phyloP scores from a whole-genome alignment of 1,140 invertebrate species.

The Choristoneura fumiferana region DNA sequence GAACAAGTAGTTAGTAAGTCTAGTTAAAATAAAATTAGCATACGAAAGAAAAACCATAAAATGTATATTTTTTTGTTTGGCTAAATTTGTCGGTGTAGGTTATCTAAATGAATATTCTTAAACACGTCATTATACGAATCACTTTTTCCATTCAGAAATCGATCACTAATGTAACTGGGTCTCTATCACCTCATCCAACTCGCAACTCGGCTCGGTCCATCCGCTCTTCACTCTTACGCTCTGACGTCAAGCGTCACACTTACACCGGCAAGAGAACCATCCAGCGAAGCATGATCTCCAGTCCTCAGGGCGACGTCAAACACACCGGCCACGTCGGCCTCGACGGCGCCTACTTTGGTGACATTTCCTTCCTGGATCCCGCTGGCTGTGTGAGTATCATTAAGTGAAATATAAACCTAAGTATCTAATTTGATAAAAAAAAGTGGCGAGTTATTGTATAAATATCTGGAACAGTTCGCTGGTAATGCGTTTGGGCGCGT shows the following conservation, averaged over 20 bases:
- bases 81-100: no score
- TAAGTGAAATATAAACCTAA: no score
- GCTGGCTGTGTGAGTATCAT: conserved; percentile 62
- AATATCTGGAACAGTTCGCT: no score
- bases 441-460: no score
- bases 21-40: no score
- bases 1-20: no score
- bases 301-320: conserved; percentile 97
- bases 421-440: no score
- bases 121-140: no score
- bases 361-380: conserved; percentile 90
- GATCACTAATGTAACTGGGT: conserved; percentile 34
- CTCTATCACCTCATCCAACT: conserved; percentile 50
- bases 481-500: no score
- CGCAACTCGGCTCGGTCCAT: conserved; percentile 45
- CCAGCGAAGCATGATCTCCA: conserved; percentile 96
- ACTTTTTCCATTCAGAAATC: conserved; percentile 25
- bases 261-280: conserved; percentile 82
- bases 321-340: conserved; percentile 98
- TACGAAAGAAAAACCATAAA: no score
- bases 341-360: conserved; percentile 97
- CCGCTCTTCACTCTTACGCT: conserved; percentile 53
- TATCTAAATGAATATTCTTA: no score
- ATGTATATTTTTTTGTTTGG: no score
- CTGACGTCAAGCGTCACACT: conserved; percentile 61